phyloP scores from a whole-genome alignment of 2,113 vertebrate genomes.

The Plotosus lineatus region DNA sequence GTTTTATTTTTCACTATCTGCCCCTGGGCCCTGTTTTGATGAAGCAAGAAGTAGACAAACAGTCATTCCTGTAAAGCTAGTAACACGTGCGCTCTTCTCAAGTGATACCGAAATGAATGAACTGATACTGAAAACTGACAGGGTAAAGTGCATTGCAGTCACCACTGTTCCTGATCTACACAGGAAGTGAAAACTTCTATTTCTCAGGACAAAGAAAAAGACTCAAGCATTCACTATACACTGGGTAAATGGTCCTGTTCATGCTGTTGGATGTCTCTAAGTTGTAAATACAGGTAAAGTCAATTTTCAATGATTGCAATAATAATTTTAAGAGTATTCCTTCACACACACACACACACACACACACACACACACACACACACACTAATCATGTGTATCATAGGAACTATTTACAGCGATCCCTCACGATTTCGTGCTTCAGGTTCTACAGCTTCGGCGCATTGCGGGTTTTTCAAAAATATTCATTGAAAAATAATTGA shows the following conservation, averaged over 20 bases:
- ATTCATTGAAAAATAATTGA: no score
- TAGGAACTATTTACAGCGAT: no score
- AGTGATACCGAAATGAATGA: conserved; percentile 15
- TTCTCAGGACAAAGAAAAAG: neutral
- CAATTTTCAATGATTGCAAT: neutral
- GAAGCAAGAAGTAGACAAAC: neutral
- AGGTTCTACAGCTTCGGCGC: no score
- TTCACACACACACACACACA: no score
- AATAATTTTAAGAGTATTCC: neutral
- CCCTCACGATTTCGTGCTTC: no score
- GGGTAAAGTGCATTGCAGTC: neutral
- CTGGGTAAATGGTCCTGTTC: neutral
- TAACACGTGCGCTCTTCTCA: conserved; percentile 1
- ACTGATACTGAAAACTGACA: conserved; percentile 17
- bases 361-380: no score
- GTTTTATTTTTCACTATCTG: no score
- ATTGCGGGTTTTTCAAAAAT: no score
- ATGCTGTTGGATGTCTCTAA: neutral
- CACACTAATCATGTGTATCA: no score
- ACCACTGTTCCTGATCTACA: neutral
- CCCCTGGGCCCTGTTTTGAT: neutral
- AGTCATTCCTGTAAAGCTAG: conserved; percentile 24
- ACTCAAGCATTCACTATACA: no score
- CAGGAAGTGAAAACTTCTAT: conserved; percentile 1
- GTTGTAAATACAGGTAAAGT: neutral